Evolutionary conservation across 1,140 invertebrate genomes (phyloP).

Genomic region (Caenorhabditis briggsae): DNA sequence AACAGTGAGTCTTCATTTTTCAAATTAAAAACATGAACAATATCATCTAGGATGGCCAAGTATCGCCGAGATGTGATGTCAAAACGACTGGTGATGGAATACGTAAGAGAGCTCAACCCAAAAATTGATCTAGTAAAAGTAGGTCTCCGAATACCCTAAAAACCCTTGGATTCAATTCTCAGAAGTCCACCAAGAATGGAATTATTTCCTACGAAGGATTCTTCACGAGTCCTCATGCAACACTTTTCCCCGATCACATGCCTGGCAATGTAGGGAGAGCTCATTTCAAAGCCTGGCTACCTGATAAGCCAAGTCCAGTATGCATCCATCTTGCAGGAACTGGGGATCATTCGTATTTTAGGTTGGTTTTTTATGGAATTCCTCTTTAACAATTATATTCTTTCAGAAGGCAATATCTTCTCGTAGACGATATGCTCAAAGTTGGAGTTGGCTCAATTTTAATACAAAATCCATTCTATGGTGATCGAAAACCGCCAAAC

Average conservation of each 20-base stretch:
- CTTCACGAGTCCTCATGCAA: slow-evolving; percentile 88
- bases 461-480: slow-evolving; percentile 96
- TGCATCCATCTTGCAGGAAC: slow-evolving; percentile 95
- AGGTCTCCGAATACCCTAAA: not conserved
- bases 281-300: slow-evolving; percentile 78
- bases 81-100: slow-evolving; percentile 68
- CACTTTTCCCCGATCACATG: slow-evolving; percentile 88
- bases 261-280: slow-evolving; percentile 88
- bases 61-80: slow-evolving; percentile 67
- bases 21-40: too few relatives aligned
- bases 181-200: slow-evolving; percentile 81
- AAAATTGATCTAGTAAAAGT: slow-evolving; percentile 81
- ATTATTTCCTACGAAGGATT: slow-evolving; percentile 87
- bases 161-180: not conserved
- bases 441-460: slow-evolving; percentile 90
- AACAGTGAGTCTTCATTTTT: slow-evolving; percentile 82
- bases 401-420: slow-evolving; percentile 89
- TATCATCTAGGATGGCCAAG: slow-evolving; percentile 68
- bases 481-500: slow-evolving; percentile 89
- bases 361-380: not conserved
- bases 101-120: slow-evolving; percentile 70
- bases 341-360: slow-evolving; percentile 88
- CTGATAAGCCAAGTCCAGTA: slow-evolving; percentile 76
- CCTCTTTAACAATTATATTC: too few relatives aligned
- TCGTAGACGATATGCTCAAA: slow-evolving; percentile 83